Conservation (phyloP, 2,113 vertebrate species). For the Chaetorhynchus papuensis region DNA sequence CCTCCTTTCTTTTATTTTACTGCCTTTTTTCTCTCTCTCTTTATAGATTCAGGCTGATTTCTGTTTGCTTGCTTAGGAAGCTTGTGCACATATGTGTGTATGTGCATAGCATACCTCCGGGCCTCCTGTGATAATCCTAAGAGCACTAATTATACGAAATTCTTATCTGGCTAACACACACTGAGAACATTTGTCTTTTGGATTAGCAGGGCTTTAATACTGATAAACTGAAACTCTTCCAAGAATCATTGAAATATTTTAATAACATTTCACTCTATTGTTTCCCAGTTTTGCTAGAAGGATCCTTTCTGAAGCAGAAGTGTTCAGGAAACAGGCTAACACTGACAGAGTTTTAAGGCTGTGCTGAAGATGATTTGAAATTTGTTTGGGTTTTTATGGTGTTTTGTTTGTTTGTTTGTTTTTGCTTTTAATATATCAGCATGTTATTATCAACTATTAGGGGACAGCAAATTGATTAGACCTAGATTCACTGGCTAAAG, state of each 20-base stretch:
- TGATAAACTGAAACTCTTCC: conserved; percentile 70
- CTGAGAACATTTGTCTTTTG: conserved; percentile 56
- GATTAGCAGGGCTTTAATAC: conserved; percentile 62
- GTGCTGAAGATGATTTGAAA: background rate
- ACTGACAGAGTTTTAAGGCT: background rate
- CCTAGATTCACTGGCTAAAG: background rate
- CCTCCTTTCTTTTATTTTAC: background rate
- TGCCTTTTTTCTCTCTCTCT: background rate
- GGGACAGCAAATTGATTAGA: background rate
- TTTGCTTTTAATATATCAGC: background rate
- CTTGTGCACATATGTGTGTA: background rate
- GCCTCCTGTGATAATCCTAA: conserved; percentile 46
- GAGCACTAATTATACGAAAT: conserved; percentile 63
- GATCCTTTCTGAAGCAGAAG: conserved; percentile 48
- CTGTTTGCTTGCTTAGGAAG: background rate
- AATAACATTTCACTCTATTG: conserved; percentile 63
- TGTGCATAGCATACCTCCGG: background rate
- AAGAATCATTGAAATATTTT: conserved; percentile 65
- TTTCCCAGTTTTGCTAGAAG: conserved; percentile 35
- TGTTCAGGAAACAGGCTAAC: background rate
- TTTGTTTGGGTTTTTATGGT: background rate
- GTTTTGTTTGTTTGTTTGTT: background rate
- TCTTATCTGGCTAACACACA: conserved; percentile 67
- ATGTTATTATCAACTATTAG: background rate
- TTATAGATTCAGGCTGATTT: background rate